Evolutionary conservation across 2,888 invertebrate genomes (phyloP).

Genomic region (Erebia palarica): DNA sequence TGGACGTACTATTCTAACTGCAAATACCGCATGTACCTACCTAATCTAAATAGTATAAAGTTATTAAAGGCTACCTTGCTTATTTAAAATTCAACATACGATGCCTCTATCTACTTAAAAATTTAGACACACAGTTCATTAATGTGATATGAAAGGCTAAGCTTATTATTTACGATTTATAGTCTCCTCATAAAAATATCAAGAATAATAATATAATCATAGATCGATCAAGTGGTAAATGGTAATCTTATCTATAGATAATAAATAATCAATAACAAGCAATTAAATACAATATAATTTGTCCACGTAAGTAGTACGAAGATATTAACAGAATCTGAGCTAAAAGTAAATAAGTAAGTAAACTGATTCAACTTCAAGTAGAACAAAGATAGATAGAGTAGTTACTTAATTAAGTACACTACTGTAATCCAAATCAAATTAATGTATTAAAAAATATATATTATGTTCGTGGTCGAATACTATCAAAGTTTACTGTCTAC

Average conservation of each 20-base stretch:
- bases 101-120: slow-evolving; percentile 8
- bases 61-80: neutral
- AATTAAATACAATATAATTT: neutral
- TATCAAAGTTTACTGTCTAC: neutral
- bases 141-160: neutral
- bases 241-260: neutral
- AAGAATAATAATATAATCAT: neutral
- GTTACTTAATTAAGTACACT: no score
- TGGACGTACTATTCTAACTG: neutral
- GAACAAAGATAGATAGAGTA: no score
- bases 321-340: no score
- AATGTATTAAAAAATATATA: no score
- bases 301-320: no score
- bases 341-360: no score
- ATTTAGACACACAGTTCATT: slow-evolving; percentile 1
- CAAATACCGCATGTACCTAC: neutral
- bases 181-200: neutral
- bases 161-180: neutral
- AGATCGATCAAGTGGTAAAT: neutral
- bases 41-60: neutral
- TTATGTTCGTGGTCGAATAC: neutral
- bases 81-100: slow-evolving; percentile 12
- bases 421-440: no score
- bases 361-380: no score
- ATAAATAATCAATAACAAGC: neutral